A percentile compares a stretch with the other conserved stretches of the same genome.
Conservation (phyloP, 2,888 invertebrate species). For the Cecidostiba fungosa region DNA sequence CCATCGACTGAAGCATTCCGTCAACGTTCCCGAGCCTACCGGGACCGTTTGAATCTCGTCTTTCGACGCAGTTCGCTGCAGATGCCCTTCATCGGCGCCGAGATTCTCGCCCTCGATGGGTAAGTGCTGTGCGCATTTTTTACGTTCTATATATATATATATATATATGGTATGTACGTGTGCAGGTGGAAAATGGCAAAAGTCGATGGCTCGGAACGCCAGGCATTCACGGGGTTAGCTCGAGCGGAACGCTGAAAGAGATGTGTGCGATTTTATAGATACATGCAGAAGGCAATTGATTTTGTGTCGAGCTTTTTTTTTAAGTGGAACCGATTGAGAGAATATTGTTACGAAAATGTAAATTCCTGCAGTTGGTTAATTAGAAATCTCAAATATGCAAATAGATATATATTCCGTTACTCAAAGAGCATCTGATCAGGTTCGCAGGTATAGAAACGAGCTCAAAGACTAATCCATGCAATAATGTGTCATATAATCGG, state of each 20-base stretch:
- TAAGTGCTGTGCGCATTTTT: constrained; percentile 79
- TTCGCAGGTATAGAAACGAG: no score
- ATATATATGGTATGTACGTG: no score
- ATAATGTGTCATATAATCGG: no score
- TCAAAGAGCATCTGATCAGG: no score
- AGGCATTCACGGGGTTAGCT: constrained; percentile 22
- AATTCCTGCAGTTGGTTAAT: no score
- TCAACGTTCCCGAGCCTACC: constrained; percentile 87
- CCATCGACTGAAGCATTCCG: constrained; percentile 87
- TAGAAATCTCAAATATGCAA: no score
- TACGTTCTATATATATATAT: background rate
- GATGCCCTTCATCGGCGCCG: constrained; percentile 89
- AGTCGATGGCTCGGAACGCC: constrained; percentile 4
- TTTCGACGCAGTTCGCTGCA: constrained; percentile 88
- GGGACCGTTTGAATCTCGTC: constrained; percentile 88
- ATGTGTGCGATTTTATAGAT: background rate
- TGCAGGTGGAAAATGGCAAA: background rate
- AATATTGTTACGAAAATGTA: no score
- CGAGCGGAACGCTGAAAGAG: background rate
- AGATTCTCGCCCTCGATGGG: constrained; percentile 93
- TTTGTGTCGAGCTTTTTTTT: no score
- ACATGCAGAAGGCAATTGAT: background rate
- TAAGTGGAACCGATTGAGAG: no score
- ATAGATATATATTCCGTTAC: no score
- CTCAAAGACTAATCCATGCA: no score